phyloP scores from a whole-genome alignment of 2,113 vertebrate genomes.

The Struthio camelus region DNA sequence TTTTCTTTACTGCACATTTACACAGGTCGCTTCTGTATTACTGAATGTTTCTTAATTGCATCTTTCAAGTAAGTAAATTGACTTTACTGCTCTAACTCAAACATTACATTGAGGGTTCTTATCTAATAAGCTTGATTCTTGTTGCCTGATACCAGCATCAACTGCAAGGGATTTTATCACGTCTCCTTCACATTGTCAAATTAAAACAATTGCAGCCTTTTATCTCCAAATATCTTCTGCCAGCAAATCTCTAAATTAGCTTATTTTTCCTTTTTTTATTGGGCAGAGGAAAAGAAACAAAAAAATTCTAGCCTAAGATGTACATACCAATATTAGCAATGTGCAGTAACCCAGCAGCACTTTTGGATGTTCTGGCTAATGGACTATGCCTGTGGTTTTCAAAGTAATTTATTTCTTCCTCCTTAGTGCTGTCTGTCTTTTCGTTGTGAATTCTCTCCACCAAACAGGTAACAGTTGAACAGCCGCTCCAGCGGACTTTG shows the following conservation, averaged over 20 bases:
- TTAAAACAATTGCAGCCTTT: background rate
- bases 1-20: background rate
- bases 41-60: background rate
- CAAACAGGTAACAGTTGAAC: slow-evolving; percentile 66
- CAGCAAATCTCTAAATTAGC: background rate
- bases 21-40: background rate
- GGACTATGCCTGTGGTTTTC: background rate
- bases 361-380: background rate
- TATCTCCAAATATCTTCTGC: background rate
- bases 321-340: slow-evolving; percentile 70
- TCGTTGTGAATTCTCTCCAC: background rate
- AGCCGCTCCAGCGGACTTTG: slow-evolving; percentile 72
- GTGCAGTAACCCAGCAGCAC: slow-evolving; percentile 58
- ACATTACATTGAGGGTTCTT: background rate
- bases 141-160: background rate
- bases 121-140: background rate
- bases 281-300: background rate
- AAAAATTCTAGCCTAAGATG: background rate
- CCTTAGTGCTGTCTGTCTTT: background rate
- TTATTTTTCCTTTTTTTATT: background rate
- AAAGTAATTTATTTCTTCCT: background rate
- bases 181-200: background rate
- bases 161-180: background rate
- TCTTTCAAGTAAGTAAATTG: background rate
- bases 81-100: background rate